Base-by-base conservation (phyloP, 2,797 vertebrate genomes). In the Hylomyscus alleni region DNA sequence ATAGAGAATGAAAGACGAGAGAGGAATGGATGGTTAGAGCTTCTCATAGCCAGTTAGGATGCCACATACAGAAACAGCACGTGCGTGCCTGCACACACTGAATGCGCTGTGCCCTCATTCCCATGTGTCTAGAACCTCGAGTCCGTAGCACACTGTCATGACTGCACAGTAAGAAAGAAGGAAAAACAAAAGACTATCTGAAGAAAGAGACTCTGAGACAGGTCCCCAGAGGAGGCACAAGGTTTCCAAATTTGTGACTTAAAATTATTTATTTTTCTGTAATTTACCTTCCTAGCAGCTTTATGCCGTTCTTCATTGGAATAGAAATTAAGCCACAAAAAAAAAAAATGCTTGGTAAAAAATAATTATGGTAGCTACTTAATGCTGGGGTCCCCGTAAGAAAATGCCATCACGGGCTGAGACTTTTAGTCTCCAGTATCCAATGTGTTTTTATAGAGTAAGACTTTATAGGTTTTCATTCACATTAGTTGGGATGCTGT, bases 311-410 rank as follows among this genome's bases (percentile, higher is more conserved):
- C 40, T 82, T 26, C n/a, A 58, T 85, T 34, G 37, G 60, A 69
- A 58, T 80, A 76, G 29, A 85, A 77, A 93, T 85, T 65, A 91
- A 90, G n/a, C 40, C 50, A 47, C 81, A 67, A 24, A 89, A 90
- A 52, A 54, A 54, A 54, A 54, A 47, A 91, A n/a, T 34, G 44
- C n/a, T 40, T n/a, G 26, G 14, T 26, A 67, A 69, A 72, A 52
- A 82, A 90, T 72, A 67, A 75, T 17, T 56, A 47, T 13, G 11
- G 19, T 40, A 96, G 26, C 34, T 15, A 56, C 20, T 3, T 40
- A n/a, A 20, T 58, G 52, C 34, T 24, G 26, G 29, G 52, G 4
- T 54, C 15, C 24, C 22, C 90, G 20, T 14, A 62, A 77, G 91
- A 92, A 89, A 91, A 93, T 52, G 17, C 31, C 47, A 20, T 54